Base-by-base conservation (phyloP, 2,113 vertebrate genomes). In the Planiliza haematocheilus region DNA sequence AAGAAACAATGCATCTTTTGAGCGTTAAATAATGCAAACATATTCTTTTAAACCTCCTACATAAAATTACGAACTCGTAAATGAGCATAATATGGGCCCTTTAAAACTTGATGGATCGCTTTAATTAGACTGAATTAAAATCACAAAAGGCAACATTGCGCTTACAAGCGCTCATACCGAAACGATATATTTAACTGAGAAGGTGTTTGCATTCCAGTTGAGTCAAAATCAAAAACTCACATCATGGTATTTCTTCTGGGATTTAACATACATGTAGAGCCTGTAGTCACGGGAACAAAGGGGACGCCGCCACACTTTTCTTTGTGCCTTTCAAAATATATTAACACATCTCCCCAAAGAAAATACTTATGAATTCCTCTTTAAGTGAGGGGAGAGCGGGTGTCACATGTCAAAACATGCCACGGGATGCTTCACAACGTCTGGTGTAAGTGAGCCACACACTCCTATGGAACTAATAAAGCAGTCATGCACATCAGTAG, bases 281-380 rank as follows among this genome's bases (percentile, higher is more conserved):
- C 67, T 59, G 63, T 37, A 13, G 16, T 13, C 41, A 56, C 45
- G 7, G 6, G 48, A 24, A 50, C 1, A 10, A 13, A 21, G 14
- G 62, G 42, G 11, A n/a, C 21, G n/a, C n/a, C n/a, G n/a, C 45
- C 11, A 7, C 2, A 10, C 10, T 0, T 51, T 60, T 55, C 56
- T 67, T 39, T 59, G 48, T 51, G 49, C 53, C 58, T 69, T 52
- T 78, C 63, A 73, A 77, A 66, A 49, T 53, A 58, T 61, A 86
- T 80, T 41, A 79, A 57, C 30, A 46, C 10, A 59, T 50, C 13
- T 75, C 69, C 64, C 52, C 1, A n/a, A 78, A 78, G 75, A 43
- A 55, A 49, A 65, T 53, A 30, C 3, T 38, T 48, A 50, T 41
- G 17, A 34, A 48, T 48, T n/a, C 34, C 36, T 67, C 2, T 50